Base-by-base conservation (phyloP, 1,140 invertebrate species). In the Lordiphosa mommai region DNA sequence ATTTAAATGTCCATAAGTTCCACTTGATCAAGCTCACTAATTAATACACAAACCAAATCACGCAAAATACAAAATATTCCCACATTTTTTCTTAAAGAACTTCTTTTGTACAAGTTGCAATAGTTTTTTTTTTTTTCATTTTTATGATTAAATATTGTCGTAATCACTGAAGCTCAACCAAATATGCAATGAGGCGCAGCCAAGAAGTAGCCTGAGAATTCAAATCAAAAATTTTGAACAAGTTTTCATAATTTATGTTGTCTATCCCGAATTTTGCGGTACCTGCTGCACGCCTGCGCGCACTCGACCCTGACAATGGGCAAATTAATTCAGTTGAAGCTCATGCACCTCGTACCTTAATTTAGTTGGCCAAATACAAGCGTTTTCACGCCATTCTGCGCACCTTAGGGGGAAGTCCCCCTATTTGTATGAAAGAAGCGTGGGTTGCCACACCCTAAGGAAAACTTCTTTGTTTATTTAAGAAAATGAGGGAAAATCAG, bases 371-470 rank as follows among this genome's bases (percentile, higher is more conserved):
- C 64, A 84, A 82, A 51, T 82, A 82, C 76, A 84, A 82, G 76
- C 76, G 76, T 82, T 82, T 82, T 82, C 76, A 82, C 76, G 77
- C 76, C 76, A 76, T 82, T 84, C 77, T 71, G 67, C 50, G 77
- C 76, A 82, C 55, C 74, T 74, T 32, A 34, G 38, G 23, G 53
- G 29, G 47, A 66, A 47, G 55, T 34, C 41, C 14, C 41, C 44
- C 38, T 41, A 14, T 43, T 29, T 30, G 8, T 41, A 48, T 66
- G 17, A 10, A 46, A 55, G 66, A 48, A 66, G 74, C 69, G 76
- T 70, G 56, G 66, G 61, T 40, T 41, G 61, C 71, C 71, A 46
- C 76, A 46, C 76, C 76, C 77, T 38, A 30, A 16, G 14, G 14
- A 69, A 46, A 29, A 63, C 43, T 57, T 61, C 63, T 73, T 80